Conservation (phyloP, 1,140 invertebrate species). For the Ceratina australensis region DNA sequence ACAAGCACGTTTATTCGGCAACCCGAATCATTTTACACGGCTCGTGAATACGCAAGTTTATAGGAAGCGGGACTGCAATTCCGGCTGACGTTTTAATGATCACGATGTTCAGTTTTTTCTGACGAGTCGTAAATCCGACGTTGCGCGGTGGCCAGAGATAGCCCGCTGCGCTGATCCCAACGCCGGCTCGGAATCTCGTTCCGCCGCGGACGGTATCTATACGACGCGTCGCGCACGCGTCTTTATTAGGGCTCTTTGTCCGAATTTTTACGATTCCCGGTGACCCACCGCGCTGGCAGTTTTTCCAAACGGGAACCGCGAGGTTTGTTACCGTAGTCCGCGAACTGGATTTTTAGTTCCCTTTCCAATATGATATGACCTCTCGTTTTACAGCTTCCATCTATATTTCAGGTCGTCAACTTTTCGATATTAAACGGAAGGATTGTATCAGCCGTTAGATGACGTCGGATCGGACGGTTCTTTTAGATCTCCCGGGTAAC, state of each 20-base stretch:
- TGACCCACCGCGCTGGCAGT: not conserved
- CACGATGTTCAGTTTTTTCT: constrained; percentile 12
- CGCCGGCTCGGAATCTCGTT: too few species aligned
- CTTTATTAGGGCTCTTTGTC: constrained; percentile 51
- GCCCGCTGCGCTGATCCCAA: constrained; percentile 12
- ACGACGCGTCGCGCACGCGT: constrained; percentile 17
- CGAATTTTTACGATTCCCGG: constrained; percentile 46
- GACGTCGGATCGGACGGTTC: too few species aligned
- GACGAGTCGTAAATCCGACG: constrained; percentile 55
- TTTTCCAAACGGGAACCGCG: not conserved
- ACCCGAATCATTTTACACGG: too few species aligned
- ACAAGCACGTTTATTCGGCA: constrained; percentile 5
- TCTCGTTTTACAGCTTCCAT: too few species aligned
- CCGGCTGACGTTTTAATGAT: constrained; percentile 29
- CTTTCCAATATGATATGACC: not conserved
- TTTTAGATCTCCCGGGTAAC: too few species aligned
- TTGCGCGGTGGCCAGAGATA: constrained; percentile 17
- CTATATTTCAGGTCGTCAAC: too few species aligned
- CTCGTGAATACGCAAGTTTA: not conserved
- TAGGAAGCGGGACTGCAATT: constrained; percentile 17
- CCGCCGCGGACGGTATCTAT: constrained; percentile 23
- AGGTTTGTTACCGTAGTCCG: not conserved
- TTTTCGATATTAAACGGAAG: too few species aligned
- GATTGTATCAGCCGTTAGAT: too few species aligned
- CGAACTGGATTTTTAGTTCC: not conserved